Percentiles rank a stretch among this genome's conserved stretches.
These are phyloP conservation scores for Leucoraja ocellata DNA, from an alignment of 2,797 vertebrate species.

Conservation along the genomic window DNA sequence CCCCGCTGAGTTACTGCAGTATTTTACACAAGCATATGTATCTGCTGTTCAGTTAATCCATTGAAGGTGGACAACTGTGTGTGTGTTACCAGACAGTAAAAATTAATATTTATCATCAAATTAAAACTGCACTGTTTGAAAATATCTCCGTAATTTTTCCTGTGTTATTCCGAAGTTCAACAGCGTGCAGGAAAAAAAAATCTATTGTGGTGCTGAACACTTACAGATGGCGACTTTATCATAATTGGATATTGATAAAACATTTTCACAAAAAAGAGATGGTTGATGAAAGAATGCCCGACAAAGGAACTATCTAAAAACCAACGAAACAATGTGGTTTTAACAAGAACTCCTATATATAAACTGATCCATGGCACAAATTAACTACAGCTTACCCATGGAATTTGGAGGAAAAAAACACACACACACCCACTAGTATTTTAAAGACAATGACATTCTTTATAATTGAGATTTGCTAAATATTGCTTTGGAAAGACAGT, in stretches of 20 bases:
- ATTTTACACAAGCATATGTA: no score
- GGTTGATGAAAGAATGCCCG: not conserved
- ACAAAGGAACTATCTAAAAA: slow-evolving; percentile 31
- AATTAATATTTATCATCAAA: not conserved
- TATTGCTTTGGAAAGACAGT: slow-evolving; percentile 36
- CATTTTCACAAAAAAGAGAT: slow-evolving; percentile 14
- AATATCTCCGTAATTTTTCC: not conserved
- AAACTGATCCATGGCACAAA: slow-evolving; percentile 21
- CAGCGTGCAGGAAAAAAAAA: not conserved
- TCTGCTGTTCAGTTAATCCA: not conserved
- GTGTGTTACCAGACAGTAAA: not conserved
- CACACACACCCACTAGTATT: slow-evolving; percentile 30
- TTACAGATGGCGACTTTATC: not conserved
- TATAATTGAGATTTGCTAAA: slow-evolving; percentile 39
- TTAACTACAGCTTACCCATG: slow-evolving; percentile 8
- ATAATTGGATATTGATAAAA: slow-evolving; percentile 30
- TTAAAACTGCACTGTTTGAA: not conserved
- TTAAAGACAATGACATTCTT: slow-evolving; percentile 37
- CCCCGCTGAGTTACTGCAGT: no score
- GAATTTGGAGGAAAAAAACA: not conserved
- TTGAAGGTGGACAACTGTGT: not conserved
- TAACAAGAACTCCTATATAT: slow-evolving; percentile 30
- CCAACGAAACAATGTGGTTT: slow-evolving; percentile 7
- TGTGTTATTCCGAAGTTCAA: not conserved
- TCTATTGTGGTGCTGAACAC: not conserved